Evolutionary conservation across 2,888 invertebrate genomes (phyloP).

Genomic region (Phengaris alcon): DNA sequence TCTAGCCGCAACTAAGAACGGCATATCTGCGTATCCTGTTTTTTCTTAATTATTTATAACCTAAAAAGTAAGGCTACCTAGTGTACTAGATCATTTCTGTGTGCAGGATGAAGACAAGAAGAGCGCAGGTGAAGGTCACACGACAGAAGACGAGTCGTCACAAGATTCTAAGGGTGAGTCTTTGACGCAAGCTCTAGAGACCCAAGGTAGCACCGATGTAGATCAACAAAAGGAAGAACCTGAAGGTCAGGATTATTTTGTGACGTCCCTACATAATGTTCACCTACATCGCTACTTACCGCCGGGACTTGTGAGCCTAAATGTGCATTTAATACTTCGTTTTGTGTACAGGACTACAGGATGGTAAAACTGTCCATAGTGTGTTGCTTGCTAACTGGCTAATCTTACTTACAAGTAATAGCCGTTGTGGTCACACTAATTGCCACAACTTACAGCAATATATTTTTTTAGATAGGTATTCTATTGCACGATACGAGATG

Average conservation of each 20-base stretch:
- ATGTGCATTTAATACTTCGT: neutral
- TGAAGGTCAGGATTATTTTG: slow-evolving; percentile 56
- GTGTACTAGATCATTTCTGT: slow-evolving; percentile 20
- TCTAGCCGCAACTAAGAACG: no score
- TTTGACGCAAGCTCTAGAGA: slow-evolving; percentile 46
- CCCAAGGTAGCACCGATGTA: slow-evolving; percentile 70
- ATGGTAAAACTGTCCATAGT: neutral
- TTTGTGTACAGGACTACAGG: neutral
- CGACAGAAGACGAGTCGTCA: slow-evolving; percentile 76
- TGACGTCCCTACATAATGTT: slow-evolving; percentile 48
- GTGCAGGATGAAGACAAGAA: slow-evolving; percentile 76
- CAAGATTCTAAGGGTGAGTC: slow-evolving; percentile 78
- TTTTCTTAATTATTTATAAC: no score
- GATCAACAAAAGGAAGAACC: slow-evolving; percentile 56
- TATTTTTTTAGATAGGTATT: neutral
- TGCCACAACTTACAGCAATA: neutral
- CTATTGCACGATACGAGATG: neutral
- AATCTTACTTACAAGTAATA: no score
- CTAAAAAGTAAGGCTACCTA: no score
- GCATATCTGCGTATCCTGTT: no score
- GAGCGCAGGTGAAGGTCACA: slow-evolving; percentile 68
- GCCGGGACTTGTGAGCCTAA: slow-evolving; percentile 43
- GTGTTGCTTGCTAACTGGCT: neutral
- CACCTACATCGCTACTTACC: slow-evolving; percentile 72
- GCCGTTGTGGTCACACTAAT: neutral